Base-by-base conservation (phyloP, 2,888 invertebrate species). In the Tachina lurida region DNA sequence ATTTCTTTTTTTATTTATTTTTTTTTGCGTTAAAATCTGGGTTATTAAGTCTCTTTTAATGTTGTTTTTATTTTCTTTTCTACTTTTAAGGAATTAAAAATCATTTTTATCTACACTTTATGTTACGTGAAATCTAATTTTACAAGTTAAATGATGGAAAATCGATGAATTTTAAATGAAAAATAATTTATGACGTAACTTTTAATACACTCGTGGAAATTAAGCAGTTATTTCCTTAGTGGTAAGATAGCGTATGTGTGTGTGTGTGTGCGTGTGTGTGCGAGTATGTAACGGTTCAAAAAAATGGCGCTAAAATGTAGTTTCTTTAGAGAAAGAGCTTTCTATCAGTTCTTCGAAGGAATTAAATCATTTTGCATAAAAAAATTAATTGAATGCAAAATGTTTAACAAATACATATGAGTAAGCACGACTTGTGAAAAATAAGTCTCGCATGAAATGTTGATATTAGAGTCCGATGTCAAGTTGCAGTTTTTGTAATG, bases 21-120 rank as follows among this genome's bases (percentile, higher is more conserved):
- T 22, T 79, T 88, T 62, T 60, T 75, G 63, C 77, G 45, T 70
- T 71, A 49, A 84, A 84, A 84, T 83, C 86, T 86, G 80, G 86
- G 86, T 86, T 86, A 84, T 84, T 84, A 78, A 81, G 81, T 77
- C 68, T 73, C 39, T 65, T 56, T 19, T 62, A 43, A 39, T 71
- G 15, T 67, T 60, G 39, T 45, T 70, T 52, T 58, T 49, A 49
- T 52, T 81, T 81, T 81, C 68, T 74, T 81, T 58, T 75, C 68
- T 52, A 63, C 68, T 81, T 75, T 78, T 62, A 78, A 84, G 77
- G 73, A 84, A 84, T 78, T 74, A 19, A 77, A 65, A 73, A 58
- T 22, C 22, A 15, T 19, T 13, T n/a, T 45, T 22, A 47, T 58
- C 47, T 60, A 43, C 19, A 31, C 19, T 67, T 74, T 58, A 65